These are phyloP conservation scores for Vanessa atalanta DNA, from an alignment of 1,140 invertebrate species.

Conservation along the genomic window DNA sequence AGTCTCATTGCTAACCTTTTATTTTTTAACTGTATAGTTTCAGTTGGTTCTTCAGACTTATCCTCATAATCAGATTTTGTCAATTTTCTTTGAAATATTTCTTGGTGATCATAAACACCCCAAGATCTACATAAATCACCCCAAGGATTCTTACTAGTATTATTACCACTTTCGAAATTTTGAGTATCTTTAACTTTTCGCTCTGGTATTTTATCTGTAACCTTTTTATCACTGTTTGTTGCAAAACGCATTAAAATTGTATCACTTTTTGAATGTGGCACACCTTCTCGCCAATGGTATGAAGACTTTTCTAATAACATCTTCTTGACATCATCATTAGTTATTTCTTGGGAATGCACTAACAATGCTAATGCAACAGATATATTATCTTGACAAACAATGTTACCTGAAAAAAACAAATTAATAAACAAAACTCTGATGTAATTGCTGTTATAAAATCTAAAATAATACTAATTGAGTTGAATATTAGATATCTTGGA, in stretches of 20 bases:
- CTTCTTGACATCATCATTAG: slow-evolving; percentile 66
- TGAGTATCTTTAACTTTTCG: slow-evolving; percentile 82
- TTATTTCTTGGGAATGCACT: slow-evolving; percentile 74
- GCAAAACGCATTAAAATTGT: slow-evolving; percentile 88
- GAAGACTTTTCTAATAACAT: slow-evolving; percentile 61
- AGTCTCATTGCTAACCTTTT: slow-evolving; percentile 69
- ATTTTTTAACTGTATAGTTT: slow-evolving; percentile 59
- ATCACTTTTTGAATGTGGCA: slow-evolving; percentile 84
- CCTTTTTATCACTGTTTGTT: slow-evolving; percentile 76
- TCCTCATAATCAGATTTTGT: slow-evolving; percentile 50
- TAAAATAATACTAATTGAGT: too few relatives aligned
- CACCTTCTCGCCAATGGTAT: slow-evolving; percentile 88
- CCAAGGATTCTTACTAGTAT: slow-evolving; percentile 85
- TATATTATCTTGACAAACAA: slow-evolving; percentile 87
- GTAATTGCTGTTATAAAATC: not conserved
- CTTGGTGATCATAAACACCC: slow-evolving; percentile 84
- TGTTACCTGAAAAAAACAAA: slow-evolving; percentile 83
- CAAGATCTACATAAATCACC: slow-evolving; percentile 85
- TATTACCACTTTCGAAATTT: slow-evolving; percentile 59
- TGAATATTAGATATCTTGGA: too few relatives aligned
- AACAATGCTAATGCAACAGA: slow-evolving; percentile 86
- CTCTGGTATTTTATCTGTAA: slow-evolving; percentile 80
- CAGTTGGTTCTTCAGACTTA: slow-evolving; percentile 41
- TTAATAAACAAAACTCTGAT: not conserved
- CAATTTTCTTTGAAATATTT: slow-evolving; percentile 75